Base-by-base conservation (phyloP, 2,888 invertebrate genomes). In the Tiphia femorata region DNA sequence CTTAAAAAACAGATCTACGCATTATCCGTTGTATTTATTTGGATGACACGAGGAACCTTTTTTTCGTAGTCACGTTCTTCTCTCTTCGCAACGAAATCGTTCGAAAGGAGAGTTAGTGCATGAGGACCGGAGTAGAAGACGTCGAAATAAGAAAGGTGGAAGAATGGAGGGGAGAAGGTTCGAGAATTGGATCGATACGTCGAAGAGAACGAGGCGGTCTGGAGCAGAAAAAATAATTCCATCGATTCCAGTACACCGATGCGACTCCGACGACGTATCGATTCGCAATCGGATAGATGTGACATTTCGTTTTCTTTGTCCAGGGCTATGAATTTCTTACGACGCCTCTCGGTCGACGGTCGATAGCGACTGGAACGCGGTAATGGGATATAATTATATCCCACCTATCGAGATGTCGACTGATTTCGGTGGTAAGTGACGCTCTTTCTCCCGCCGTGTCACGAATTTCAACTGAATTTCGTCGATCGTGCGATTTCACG, bases 1-100 rank as follows among this genome's bases (percentile, higher is more conserved):
- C n/a, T 75, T 74, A 75, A 72, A 73, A 44, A 62, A 52, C 61
- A 65, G 64, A 68, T 67, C 60, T 65, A 57, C 58, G 53, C 64
- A 55, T 49, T n/a, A n/a, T n/a, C n/a, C n/a, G n/a, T n/a, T n/a
- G n/a, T n/a, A n/a, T n/a, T n/a, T n/a, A n/a, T n/a, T n/a, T n/a
- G n/a, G n/a, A n/a, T n/a, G n/a, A n/a, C n/a, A n/a, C n/a, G n/a
- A n/a, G n/a, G n/a, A n/a, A n/a, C n/a, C n/a, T n/a, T n/a, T n/a
- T n/a, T n/a, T n/a, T n/a, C n/a, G n/a, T n/a, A n/a, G n/a, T n/a
- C n/a, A n/a, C n/a, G n/a, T n/a, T n/a, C n/a, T n/a, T n/a, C n/a
- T n/a, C n/a, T n/a, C n/a, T n/a, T n/a, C n/a, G n/a, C n/a, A n/a
- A n/a, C n/a, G n/a, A n/a, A n/a, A n/a, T n/a, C n/a, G n/a, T n/a